Conservation (phyloP, 2,888 invertebrate genomes). For the Folsomia candida region DNA sequence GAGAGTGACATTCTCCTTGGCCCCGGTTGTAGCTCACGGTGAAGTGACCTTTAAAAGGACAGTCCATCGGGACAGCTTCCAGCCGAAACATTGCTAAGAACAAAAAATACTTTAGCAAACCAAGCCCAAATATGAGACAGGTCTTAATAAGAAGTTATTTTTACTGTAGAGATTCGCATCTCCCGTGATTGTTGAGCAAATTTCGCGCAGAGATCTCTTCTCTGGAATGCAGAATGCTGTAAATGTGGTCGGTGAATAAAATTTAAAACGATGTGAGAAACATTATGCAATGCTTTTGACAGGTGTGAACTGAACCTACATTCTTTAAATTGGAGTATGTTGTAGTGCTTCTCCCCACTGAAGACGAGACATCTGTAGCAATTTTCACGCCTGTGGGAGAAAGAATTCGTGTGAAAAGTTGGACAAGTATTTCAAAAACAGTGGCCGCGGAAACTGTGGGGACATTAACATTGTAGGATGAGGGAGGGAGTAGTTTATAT, state of each 20-base stretch:
- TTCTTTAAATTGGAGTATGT: conserved; percentile 95
- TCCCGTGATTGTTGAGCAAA: conserved; percentile 56
- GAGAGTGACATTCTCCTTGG: conserved; percentile 82
- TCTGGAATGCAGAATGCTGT: conserved; percentile 36
- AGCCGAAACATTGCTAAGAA: conserved; percentile 84
- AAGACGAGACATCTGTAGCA: conserved; percentile 94
- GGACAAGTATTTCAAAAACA: neutral
- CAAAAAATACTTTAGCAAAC: no score
- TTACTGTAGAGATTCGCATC: conserved; percentile 82
- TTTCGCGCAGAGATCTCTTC: conserved; percentile 25
- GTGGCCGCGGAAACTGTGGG: no score
- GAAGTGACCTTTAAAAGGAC: conserved; percentile 83
- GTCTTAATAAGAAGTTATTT: no score
- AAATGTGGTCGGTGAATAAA: no score
- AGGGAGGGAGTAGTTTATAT: no score
- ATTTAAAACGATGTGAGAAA: neutral
- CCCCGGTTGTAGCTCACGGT: conserved; percentile 89
- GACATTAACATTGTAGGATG: no score
- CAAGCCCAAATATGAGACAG: no score
- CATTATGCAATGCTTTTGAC: neutral
- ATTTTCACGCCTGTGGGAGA: conserved; percentile 55
- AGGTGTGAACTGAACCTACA: conserved; percentile 68
- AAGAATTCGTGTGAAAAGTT: neutral
- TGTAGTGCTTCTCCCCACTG: conserved; percentile 90
- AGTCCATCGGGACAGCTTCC: conserved; percentile 80